A percentile compares a stretch with the other conserved stretches of the same genome.
Conservation (phyloP, 1,140 invertebrate genomes). For the Lysiphlebus fabarum region DNA sequence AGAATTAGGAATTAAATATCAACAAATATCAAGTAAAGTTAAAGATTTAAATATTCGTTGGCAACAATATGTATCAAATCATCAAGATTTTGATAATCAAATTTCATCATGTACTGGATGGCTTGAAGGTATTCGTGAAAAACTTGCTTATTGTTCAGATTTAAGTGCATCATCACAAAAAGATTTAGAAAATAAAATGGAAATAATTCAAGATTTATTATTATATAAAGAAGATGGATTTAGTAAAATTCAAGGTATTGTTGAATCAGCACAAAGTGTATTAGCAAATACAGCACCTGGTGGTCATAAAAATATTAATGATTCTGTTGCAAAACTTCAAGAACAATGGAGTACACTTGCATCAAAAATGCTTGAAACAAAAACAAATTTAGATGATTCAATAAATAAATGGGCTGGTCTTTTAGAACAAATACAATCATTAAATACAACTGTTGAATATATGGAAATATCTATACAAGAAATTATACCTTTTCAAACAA, state of each 20-base stretch:
- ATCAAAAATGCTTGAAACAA: slow-evolving; percentile 85
- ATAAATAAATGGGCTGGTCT: slow-evolving; percentile 87
- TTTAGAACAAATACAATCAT: slow-evolving; percentile 80
- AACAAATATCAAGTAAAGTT: slow-evolving; percentile 82
- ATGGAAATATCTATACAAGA: slow-evolving; percentile 72
- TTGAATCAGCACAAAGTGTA: slow-evolving; percentile 88
- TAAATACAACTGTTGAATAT: slow-evolving; percentile 78
- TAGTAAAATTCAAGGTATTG: slow-evolving; percentile 75
- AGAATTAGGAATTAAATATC: slow-evolving; percentile 86
- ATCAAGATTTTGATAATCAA: slow-evolving; percentile 83
- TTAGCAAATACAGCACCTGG: slow-evolving; percentile 85
- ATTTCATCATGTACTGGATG: slow-evolving; percentile 77
- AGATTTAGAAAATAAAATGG: slow-evolving; percentile 81
- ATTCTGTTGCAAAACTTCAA: slow-evolving; percentile 77
- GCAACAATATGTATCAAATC: slow-evolving; percentile 86
- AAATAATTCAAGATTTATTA: slow-evolving; percentile 80
- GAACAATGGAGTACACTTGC: slow-evolving; percentile 85
- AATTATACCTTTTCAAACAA: slow-evolving; percentile 71
- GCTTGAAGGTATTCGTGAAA: slow-evolving; percentile 81
- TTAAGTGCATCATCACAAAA: slow-evolving; percentile 76
- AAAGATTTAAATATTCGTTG: slow-evolving; percentile 87
- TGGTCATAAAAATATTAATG: slow-evolving; percentile 84
- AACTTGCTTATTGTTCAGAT: slow-evolving; percentile 80
- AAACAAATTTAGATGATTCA: slow-evolving; percentile 82
- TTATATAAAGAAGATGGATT: slow-evolving; percentile 89